phyloP scores from a whole-genome alignment of 2,888 invertebrate genomes.

The Lottia gigantea region DNA sequence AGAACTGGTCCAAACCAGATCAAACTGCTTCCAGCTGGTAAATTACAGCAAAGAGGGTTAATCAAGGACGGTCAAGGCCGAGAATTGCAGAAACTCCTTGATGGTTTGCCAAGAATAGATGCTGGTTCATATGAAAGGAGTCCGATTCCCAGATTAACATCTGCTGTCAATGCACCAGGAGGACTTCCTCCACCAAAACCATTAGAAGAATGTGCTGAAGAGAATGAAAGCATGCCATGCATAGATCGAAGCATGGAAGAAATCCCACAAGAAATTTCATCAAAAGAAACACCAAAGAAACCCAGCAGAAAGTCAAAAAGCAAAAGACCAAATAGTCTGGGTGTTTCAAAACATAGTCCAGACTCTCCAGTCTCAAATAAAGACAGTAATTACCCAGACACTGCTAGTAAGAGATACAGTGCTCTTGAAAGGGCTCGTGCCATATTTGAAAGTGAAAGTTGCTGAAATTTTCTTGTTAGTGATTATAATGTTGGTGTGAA shows the following conservation, averaged over 20 bases:
- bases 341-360: slow-evolving; percentile 22
- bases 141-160: slow-evolving; percentile 35
- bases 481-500: not conserved
- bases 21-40: slow-evolving; percentile 54
- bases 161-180: not conserved
- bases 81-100: slow-evolving; percentile 51
- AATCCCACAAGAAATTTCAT: slow-evolving; percentile 43
- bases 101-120: slow-evolving; percentile 55
- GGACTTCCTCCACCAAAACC: slow-evolving; percentile 11
- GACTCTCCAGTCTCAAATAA: not conserved
- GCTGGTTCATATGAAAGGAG: slow-evolving; percentile 55
- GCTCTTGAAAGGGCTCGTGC: slow-evolving; percentile 1
- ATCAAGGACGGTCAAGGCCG: slow-evolving; percentile 26
- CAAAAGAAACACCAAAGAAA: slow-evolving; percentile 30
- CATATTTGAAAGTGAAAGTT: slow-evolving; percentile 3
- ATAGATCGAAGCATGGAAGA: slow-evolving; percentile 60
- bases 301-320: slow-evolving; percentile 25
- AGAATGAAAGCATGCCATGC: slow-evolving; percentile 50
- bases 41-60: slow-evolving; percentile 38
- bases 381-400: not conserved
- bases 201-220: slow-evolving; percentile 28
- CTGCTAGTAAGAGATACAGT: slow-evolving; percentile 4
- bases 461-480: not conserved
- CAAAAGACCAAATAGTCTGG: slow-evolving; percentile 37
- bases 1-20: slow-evolving; percentile 61